Evolutionary conservation across 2,113 vertebrate species (phyloP).

Genomic region (Rostratula benghalensis): DNA sequence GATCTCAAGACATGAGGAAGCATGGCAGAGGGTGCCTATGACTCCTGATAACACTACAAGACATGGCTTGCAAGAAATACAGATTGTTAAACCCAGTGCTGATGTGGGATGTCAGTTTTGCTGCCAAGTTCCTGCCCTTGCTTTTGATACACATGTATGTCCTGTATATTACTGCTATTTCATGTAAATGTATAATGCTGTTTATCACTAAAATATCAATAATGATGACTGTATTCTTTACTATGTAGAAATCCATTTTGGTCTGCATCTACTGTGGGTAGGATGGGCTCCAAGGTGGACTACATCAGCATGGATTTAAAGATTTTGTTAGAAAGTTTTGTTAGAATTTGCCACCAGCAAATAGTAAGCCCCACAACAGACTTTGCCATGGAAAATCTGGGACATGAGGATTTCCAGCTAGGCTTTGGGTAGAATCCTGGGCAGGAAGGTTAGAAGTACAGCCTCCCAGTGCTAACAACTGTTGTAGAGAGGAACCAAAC

Average conservation of each 20-base stretch:
- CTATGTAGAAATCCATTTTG: neutral
- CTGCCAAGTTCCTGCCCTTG: neutral
- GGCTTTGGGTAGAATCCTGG: neutral
- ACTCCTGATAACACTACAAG: neutral
- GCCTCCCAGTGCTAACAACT: neutral
- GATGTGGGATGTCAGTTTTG: neutral
- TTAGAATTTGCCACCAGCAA: neutral
- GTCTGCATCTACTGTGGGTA: neutral
- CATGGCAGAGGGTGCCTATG: neutral
- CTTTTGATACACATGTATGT: neutral
- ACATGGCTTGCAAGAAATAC: neutral
- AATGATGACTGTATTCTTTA: neutral
- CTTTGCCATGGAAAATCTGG: neutral
- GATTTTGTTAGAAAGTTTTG: neutral
- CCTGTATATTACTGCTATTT: neutral
- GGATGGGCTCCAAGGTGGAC: neutral
- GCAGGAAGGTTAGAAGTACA: neutral
- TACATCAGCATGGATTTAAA: neutral
- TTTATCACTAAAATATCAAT: neutral
- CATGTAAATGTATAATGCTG: neutral
- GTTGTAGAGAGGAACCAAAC: neutral
- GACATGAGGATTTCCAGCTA: neutral
- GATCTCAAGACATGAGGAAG: neutral
- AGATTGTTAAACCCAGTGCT: neutral
- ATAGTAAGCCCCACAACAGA: neutral